Percentiles rank a stretch among this genome's conserved stretches.
phyloP scores from a whole-genome alignment of 1,140 invertebrate genomes.

The Planococcus citri region DNA sequence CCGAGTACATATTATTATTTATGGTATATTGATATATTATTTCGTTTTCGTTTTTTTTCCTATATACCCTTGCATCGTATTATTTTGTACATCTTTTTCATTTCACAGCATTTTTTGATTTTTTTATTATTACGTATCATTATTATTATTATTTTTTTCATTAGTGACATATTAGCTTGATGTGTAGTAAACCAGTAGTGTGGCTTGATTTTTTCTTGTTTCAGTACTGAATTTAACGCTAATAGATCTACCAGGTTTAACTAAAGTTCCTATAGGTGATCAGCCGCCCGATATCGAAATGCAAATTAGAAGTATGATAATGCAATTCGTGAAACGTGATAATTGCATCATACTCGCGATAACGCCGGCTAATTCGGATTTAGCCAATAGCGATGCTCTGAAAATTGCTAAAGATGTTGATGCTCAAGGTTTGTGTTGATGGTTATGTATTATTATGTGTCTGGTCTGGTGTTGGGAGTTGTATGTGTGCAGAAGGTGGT shows the following conservation, averaged over 20 bases:
- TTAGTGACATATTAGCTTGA: not conserved
- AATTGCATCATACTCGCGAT: constrained; percentile 90
- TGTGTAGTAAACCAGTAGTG: constrained; percentile 21
- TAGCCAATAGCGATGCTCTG: constrained; percentile 91
- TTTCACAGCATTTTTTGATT: no score
- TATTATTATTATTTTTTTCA: constrained; percentile 2
- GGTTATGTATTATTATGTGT: not conserved
- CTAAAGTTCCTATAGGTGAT: constrained; percentile 91
- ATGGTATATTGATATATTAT: not conserved
- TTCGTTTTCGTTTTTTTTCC: constrained; percentile 9
- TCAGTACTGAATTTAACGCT: constrained; percentile 86
- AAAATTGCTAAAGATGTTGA: constrained; percentile 93
- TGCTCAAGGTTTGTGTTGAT: constrained; percentile 56
- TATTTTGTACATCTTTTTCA: no score
- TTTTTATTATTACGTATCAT: not conserved
- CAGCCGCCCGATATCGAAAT: constrained; percentile 86
- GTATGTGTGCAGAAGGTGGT: no score
- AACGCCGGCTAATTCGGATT: constrained; percentile 91
- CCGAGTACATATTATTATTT: not conserved
- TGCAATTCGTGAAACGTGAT: constrained; percentile 84
- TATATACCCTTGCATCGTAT: no score
- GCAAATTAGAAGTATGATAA: constrained; percentile 87
- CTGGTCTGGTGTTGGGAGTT: not conserved
- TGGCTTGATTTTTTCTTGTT: constrained; percentile 31
- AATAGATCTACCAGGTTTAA: constrained; percentile 90